Conservation (phyloP, 2,888 invertebrate species). For the Myopa testacea region DNA sequence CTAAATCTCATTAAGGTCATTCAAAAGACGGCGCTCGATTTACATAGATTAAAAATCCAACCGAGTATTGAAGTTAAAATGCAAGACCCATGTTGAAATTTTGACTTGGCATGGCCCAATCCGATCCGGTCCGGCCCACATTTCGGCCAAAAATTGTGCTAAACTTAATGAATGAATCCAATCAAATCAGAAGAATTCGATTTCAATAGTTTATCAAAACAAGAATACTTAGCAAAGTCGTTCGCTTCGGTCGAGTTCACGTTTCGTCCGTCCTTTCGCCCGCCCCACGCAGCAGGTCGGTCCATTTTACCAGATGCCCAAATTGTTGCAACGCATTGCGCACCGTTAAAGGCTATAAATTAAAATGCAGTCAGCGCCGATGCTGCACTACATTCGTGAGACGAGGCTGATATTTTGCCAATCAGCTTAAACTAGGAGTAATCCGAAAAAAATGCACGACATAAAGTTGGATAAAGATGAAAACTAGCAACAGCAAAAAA, state of each 20-base stretch:
- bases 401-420: slow-evolving; percentile 30
- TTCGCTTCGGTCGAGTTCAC: background rate
- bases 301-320: slow-evolving; percentile 2
- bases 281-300: background rate
- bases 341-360: background rate
- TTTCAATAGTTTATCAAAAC: slow-evolving; percentile 2
- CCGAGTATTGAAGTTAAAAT: background rate
- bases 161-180: slow-evolving; percentile 8
- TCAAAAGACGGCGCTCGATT: slow-evolving; percentile 22
- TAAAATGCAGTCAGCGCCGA: background rate
- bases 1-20: slow-evolving; percentile 34
- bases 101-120: background rate
- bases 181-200: slow-evolving; percentile 12
- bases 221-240: background rate
- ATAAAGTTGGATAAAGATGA: background rate
- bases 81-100: background rate
- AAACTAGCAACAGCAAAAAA: background rate
- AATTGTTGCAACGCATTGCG: slow-evolving; percentile 7
- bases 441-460: background rate
- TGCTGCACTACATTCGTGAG: slow-evolving; percentile 19
- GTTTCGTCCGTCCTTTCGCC: background rate
- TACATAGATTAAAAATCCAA: slow-evolving; percentile 16
- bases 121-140: background rate
- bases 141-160: background rate
- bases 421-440: background rate